These are phyloP conservation scores for Tetranychus urticae DNA, from an alignment of 1,140 invertebrate species.

Conservation along the genomic window DNA sequence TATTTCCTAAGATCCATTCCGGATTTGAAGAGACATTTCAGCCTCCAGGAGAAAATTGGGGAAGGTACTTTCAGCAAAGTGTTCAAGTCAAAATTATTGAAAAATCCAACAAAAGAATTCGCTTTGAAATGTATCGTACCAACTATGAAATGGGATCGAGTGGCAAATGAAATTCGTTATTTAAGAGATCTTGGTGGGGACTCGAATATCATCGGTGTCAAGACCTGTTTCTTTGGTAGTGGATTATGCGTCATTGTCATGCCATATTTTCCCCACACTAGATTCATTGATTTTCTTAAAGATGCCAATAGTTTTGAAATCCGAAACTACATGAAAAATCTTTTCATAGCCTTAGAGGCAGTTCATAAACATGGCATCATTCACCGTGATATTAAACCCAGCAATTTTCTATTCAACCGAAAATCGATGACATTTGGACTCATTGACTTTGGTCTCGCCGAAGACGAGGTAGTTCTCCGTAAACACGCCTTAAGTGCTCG, in stretches of 20 bases:
- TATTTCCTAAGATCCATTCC: background rate
- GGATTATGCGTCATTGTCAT: slow-evolving; percentile 69
- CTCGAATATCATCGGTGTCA: slow-evolving; percentile 54
- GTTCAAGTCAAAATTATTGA: slow-evolving; percentile 8
- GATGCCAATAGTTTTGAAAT: slow-evolving; percentile 35
- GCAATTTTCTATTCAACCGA: slow-evolving; percentile 68
- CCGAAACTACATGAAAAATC: slow-evolving; percentile 51
- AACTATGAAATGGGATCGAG: slow-evolving; percentile 13
- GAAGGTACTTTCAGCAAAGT: slow-evolving; percentile 16
- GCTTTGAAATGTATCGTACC: slow-evolving; percentile 16
- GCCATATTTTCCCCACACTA: slow-evolving; percentile 60
- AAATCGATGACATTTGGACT: slow-evolving; percentile 41
- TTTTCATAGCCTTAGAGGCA: slow-evolving; percentile 46
- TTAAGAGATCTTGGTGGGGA: slow-evolving; percentile 29
- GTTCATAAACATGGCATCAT: slow-evolving; percentile 66
- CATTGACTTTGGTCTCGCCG: slow-evolving; percentile 72
- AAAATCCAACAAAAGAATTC: slow-evolving; percentile 7
- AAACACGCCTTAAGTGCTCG: background rate
- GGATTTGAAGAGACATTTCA: slow-evolving; percentile 1
- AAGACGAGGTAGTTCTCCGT: slow-evolving; percentile 8
- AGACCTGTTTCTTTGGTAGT: slow-evolving; percentile 45
- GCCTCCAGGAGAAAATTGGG: slow-evolving; percentile 14
- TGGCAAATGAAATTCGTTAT: slow-evolving; percentile 15
- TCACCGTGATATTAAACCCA: slow-evolving; percentile 77
- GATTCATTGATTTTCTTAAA: slow-evolving; percentile 44